These are phyloP conservation scores for Chymomyza procnemis DNA, from an alignment of 2,888 invertebrate species.

Conservation along the genomic window DNA sequence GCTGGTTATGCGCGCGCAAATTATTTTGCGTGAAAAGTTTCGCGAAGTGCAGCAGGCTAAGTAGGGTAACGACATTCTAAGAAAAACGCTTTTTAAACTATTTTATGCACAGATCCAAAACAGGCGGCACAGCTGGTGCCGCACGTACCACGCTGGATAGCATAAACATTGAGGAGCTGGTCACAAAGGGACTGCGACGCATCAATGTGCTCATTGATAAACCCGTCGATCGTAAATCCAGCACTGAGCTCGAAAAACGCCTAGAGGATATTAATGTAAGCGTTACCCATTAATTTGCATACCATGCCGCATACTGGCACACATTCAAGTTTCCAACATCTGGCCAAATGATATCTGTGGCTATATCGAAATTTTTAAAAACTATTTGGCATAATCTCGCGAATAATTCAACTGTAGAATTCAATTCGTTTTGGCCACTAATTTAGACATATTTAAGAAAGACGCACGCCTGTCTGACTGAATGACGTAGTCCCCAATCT, in stretches of 20 bases:
- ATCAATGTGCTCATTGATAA: constrained; percentile 77
- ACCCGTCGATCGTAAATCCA: constrained; percentile 72
- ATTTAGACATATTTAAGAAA: constrained; percentile 26
- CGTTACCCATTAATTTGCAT: constrained; percentile 30
- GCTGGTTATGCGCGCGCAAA: constrained; percentile 77
- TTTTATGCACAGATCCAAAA: constrained; percentile 53
- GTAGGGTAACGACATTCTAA: constrained; percentile 41
- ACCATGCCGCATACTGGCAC: constrained; percentile 5
- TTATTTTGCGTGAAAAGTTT: constrained; percentile 77
- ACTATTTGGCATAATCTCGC: constrained; percentile 13
- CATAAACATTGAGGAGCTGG: constrained; percentile 75
- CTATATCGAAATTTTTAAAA: constrained; percentile 15
- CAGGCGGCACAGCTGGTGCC: constrained; percentile 25
- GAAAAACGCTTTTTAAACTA: neutral
- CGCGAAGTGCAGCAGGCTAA: constrained; percentile 77
- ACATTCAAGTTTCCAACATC: constrained; percentile 19
- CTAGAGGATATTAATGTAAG: constrained; percentile 77
- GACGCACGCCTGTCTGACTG: neutral
- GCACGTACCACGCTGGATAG: constrained; percentile 58
- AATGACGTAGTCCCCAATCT: neutral
- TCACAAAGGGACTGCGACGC: constrained; percentile 76
- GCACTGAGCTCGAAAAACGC: constrained; percentile 74
- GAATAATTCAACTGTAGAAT: constrained; percentile 34
- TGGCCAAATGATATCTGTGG: constrained; percentile 24
- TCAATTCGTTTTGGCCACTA: constrained; percentile 4